Evolutionary conservation across 2,113 vertebrate species (phyloP).

Genomic region (Corapipo altera): DNA sequence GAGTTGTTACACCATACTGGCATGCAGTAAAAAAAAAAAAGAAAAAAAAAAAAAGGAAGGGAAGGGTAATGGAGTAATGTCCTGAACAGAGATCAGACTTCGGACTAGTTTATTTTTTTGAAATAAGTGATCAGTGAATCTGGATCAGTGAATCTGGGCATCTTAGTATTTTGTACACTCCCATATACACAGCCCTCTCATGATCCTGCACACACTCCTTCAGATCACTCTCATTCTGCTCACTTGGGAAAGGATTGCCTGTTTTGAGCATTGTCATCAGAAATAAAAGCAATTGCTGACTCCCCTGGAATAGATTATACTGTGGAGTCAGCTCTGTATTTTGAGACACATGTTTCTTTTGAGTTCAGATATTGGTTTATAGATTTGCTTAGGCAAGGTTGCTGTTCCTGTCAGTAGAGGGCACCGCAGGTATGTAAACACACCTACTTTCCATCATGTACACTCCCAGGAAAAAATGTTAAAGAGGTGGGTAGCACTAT

Average conservation of each 20-base stretch:
- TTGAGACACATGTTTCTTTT: not conserved
- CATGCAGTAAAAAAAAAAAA: not conserved
- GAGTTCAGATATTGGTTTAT: not conserved
- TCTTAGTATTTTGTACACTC: not conserved
- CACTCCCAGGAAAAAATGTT: fast-evolving
- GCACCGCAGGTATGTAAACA: not conserved
- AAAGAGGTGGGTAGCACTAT: not conserved
- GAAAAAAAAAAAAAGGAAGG: too few species aligned
- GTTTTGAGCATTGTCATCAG: not conserved
- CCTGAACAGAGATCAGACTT: constrained; percentile 3
- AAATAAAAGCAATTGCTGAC: not conserved
- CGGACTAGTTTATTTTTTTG: not conserved
- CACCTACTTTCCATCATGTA: fast-evolving
- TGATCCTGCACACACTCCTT: not conserved
- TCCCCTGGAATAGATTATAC: not conserved
- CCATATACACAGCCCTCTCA: not conserved
- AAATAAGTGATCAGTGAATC: not conserved
- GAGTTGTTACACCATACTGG: not conserved
- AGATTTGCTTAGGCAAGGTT: not conserved
- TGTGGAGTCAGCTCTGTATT: not conserved
- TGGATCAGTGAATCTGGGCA: not conserved
- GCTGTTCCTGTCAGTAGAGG: not conserved
- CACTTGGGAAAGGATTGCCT: not conserved
- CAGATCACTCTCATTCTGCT: not conserved
- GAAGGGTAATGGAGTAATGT: not conserved